These are phyloP conservation scores for Seriola aureovittata DNA, from an alignment of 2,113 vertebrate species.

Conservation along the genomic window DNA sequence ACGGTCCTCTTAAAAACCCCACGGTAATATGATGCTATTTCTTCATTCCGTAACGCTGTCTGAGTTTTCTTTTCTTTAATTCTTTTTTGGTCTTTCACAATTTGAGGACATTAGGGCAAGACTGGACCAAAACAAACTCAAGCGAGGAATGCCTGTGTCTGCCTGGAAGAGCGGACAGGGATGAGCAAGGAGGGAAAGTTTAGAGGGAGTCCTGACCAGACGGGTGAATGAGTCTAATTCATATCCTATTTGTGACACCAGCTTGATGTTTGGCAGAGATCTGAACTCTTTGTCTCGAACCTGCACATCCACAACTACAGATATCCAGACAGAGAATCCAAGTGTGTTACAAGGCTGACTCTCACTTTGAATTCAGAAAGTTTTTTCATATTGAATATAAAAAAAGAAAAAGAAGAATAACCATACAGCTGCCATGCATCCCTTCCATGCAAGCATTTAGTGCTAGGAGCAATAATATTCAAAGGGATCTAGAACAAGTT, in stretches of 20 bases:
- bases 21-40: conserved; percentile 72
- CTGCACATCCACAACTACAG: conserved; percentile 34
- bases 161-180: conserved; percentile 37
- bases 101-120: conserved; percentile 62
- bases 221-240: conserved; percentile 37
- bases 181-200: conserved; percentile 40
- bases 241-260: conserved; percentile 54
- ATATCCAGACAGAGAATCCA: conserved; percentile 26
- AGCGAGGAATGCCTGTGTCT: conserved; percentile 52
- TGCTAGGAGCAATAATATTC: conserved; percentile 61
- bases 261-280: conserved; percentile 64
- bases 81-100: conserved; percentile 58
- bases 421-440: conserved; percentile 53
- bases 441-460: conserved; percentile 60
- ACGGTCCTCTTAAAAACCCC: conserved; percentile 66
- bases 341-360: conserved; percentile 7
- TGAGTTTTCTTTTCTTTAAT: conserved; percentile 71
- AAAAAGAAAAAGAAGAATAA: conserved; percentile 21
- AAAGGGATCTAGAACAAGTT: conserved; percentile 65
- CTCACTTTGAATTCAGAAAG: conserved; percentile 18
- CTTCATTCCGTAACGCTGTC: conserved; percentile 82
- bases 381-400: conserved; percentile 34
- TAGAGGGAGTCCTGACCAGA: conserved; percentile 42
- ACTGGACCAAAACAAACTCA: conserved; percentile 70
- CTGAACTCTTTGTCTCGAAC: conserved; percentile 53